Percentiles rank a stretch among this genome's conserved stretches.
Conservation (phyloP, 2,113 vertebrate genomes). For the Nycticebus coucang region DNA sequence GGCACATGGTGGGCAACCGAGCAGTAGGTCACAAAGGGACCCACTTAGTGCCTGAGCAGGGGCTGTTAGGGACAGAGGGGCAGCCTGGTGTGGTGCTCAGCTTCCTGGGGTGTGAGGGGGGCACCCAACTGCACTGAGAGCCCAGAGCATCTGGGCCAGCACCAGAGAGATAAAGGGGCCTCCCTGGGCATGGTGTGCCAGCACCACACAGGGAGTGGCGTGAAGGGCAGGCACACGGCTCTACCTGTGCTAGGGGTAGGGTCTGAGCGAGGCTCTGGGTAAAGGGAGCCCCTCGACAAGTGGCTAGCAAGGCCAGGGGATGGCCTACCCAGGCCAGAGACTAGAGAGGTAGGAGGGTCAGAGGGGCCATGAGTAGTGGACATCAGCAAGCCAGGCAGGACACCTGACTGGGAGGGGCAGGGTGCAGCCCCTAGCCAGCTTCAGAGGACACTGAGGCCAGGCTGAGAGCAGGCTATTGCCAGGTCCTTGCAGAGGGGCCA, state of each 20-base stretch:
- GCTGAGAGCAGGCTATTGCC: not conserved
- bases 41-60: no score
- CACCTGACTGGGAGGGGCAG: rapidly evolving
- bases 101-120: not conserved
- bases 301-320: not conserved
- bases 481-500: not conserved
- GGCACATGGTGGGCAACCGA: rapidly evolving
- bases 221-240: not conserved
- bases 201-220: rapidly evolving
- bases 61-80: no score
- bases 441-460: not conserved
- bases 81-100: not conserved
- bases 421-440: not conserved
- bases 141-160: not conserved
- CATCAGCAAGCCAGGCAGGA: not conserved
- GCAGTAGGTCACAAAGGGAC: no score
- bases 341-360: not conserved
- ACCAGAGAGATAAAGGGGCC: not conserved
- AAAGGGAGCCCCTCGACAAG: not conserved
- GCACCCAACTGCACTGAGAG: not conserved
- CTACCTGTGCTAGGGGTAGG: not conserved
- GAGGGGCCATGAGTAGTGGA: rapidly evolving
- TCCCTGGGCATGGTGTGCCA: not conserved
- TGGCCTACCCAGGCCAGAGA: not conserved
- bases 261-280: not conserved